phyloP scores from a whole-genome alignment of 2,113 vertebrate genomes.

The Camelus dromedarius region DNA sequence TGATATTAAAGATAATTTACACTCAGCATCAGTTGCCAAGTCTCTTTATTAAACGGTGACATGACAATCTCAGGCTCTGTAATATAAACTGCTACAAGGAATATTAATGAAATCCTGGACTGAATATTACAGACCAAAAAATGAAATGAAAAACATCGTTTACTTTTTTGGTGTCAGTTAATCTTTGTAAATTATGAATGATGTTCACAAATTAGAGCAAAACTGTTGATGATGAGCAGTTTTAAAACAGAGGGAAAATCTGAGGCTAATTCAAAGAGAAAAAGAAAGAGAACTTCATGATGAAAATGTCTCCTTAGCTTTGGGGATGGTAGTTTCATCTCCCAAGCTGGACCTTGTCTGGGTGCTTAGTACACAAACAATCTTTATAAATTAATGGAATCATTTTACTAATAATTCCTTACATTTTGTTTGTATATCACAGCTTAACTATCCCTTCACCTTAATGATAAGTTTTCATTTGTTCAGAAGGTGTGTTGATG shows the following conservation, averaged over 20 bases:
- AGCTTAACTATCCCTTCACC: neutral
- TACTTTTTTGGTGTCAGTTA: neutral
- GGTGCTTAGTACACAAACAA: neutral
- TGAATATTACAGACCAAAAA: neutral
- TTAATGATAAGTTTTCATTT: neutral
- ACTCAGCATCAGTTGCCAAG: neutral
- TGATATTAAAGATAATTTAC: neutral
- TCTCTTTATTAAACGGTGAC: neutral
- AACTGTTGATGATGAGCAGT: neutral
- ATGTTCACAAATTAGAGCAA: neutral
- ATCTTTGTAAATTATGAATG: neutral
- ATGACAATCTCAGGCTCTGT: neutral
- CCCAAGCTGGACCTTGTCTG: neutral
- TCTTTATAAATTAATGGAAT: neutral
- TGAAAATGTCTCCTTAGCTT: neutral
- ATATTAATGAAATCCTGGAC: neutral
- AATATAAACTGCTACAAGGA: neutral
- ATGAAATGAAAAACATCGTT: neutral
- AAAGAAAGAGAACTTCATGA: neutral
- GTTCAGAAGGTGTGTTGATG: neutral
- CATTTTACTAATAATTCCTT: neutral
- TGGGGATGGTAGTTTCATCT: neutral
- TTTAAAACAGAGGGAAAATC: neutral
- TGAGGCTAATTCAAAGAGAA: neutral
- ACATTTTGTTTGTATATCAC: neutral